phyloP scores from a whole-genome alignment of 2,797 vertebrate genomes.

The Liasis olivaceus region DNA sequence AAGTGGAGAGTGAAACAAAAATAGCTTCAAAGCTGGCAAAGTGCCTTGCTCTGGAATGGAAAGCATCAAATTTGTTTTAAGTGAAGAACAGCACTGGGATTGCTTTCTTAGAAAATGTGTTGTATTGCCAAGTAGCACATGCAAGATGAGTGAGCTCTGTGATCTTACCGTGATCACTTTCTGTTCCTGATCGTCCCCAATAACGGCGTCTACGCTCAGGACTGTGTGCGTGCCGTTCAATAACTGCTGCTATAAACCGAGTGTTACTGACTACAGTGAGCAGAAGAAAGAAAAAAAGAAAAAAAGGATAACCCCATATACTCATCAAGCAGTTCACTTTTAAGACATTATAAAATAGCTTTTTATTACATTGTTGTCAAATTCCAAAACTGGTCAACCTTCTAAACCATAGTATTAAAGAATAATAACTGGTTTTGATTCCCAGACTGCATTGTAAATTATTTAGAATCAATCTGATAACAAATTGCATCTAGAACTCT shows the following conservation, averaged over 20 bases:
- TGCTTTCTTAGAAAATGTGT: neutral
- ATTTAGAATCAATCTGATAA: neutral
- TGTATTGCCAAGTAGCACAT: neutral
- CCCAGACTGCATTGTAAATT: neutral
- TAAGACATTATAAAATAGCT: neutral
- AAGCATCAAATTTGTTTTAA: neutral
- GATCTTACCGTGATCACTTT: slow-evolving; percentile 96
- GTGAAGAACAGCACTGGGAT: neutral
- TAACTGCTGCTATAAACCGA: slow-evolving; percentile 95
- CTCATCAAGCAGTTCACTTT: neutral
- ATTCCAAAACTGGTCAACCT: neutral
- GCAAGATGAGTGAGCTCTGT: neutral
- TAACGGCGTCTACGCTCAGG: slow-evolving; percentile 92
- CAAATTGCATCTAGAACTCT: neutral
- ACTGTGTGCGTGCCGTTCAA: slow-evolving; percentile 95
- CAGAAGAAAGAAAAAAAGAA: slow-evolving; percentile 24
- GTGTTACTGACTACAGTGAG: slow-evolving; percentile 90
- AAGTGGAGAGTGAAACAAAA: neutral
- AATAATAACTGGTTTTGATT: neutral
- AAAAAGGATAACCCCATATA: neutral
- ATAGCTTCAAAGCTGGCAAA: neutral
- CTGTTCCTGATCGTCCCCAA: slow-evolving; percentile 97
- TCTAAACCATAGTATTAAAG: neutral
- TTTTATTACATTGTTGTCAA: neutral
- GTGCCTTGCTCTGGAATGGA: neutral